Percentiles rank a stretch among this genome's conserved stretches.
phyloP scores from a whole-genome alignment of 2,888 invertebrate genomes.

The Microplitis deprimator region DNA sequence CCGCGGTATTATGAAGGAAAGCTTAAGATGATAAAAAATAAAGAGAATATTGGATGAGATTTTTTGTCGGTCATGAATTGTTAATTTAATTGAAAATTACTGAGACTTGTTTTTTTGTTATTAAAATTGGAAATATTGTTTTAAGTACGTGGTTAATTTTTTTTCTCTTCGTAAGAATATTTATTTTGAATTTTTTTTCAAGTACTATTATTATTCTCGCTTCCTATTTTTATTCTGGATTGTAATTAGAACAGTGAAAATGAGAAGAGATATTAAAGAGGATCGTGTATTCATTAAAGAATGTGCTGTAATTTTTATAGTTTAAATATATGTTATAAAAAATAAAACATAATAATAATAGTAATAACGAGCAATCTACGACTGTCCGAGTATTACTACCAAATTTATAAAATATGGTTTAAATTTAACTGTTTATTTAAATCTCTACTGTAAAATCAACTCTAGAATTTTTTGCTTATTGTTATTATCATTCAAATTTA shows the following conservation, averaged over 20 bases:
- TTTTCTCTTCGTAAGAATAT: neutral
- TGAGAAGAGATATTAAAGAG: neutral
- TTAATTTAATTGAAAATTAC: neutral
- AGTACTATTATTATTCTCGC: neutral
- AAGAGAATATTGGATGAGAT: neutral
- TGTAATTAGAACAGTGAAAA: slow-evolving; percentile 5
- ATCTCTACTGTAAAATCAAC: no score
- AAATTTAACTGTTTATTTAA: no score
- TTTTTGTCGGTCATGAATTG: neutral
- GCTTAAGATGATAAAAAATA: neutral
- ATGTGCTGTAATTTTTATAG: neutral
- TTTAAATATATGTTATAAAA: neutral
- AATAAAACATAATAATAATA: no score
- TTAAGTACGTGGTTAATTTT: neutral
- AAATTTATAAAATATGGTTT: no score
- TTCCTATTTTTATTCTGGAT: neutral
- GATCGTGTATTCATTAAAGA: neutral
- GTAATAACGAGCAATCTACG: no score
- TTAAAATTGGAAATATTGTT: neutral
- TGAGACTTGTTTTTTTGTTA: neutral
- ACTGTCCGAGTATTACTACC: no score
- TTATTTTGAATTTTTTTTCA: neutral
- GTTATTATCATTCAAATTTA: no score
- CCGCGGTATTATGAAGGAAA: neutral
- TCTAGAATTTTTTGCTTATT: no score